Evolutionary conservation across 2,113 vertebrate species (phyloP), one percentile per base, ranked within the genome.

Genomic region (Delphinus delphis): DNA sequence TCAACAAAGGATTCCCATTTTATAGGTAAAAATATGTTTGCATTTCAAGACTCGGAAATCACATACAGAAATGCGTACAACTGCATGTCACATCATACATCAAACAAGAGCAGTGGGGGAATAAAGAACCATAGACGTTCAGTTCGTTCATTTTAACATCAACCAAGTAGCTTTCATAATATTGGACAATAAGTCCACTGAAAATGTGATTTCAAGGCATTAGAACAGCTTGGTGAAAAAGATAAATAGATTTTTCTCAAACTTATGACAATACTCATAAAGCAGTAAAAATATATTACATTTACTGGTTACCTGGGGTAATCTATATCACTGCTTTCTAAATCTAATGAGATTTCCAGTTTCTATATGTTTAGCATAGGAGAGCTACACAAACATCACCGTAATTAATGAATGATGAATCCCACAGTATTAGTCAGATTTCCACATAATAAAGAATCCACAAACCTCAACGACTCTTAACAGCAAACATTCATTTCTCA

Each of bases 201-300:
- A 68, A 83, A 73, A 86, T 38, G 63, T 36, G n/a, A 89, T 83
- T 91, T 94, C 87, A 95, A 82, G 73, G 55, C 76, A 67, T 81
- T 92, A 15, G 6, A 65, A 44, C n/a, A 92, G 63, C 33, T 87
- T 21, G 41, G 55, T 38, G 73, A 62, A 70, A 85, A 93, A 44
- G 81, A 77, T 26, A 90, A 77, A 89, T 63, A 55, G 41, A 79
- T 20, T 65, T 71, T 84, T 50, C 77, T 95, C 36, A 70, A 95
- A 92, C 11, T 70, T 88, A 67, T 14, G 14, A 68, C 38, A 89
- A 14, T 8, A 65, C 7, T 79, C 90, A 55, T 82, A 87, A 87
- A 88, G 28, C 55, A 90, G 9, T 73, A n/a, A 67, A 86, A 90
- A 73, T 38, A 41, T 14, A 62, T 63, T 67, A 82, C 38, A 79